Conservation (phyloP, 92 coral and sea anemone species). For the Heteractis magnifica region DNA sequence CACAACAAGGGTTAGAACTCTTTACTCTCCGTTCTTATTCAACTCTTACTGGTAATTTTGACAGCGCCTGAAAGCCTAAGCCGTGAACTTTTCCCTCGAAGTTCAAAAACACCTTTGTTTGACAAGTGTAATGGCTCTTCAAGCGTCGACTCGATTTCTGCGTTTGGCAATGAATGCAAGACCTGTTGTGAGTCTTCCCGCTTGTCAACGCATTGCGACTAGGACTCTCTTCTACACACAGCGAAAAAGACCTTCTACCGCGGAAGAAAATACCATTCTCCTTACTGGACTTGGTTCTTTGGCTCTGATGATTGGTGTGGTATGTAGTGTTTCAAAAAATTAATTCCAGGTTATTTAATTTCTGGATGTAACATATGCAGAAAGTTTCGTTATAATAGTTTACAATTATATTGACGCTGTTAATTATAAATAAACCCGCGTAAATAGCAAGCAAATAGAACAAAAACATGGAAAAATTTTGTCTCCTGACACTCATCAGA, state of each 20-base stretch:
- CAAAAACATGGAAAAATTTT: too few relatives aligned
- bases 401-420: too few relatives aligned
- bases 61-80: neutral
- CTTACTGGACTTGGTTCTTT: constrained; percentile 51
- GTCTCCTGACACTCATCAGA: too few relatives aligned
- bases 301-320: constrained; percentile 9
- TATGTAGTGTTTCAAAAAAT: neutral
- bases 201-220: neutral
- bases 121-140: constrained; percentile 14
- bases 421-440: too few relatives aligned
- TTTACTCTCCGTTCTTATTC: neutral
- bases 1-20: neutral
- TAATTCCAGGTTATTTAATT: neutral
- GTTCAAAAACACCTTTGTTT: neutral
- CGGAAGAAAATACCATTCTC: constrained; percentile 46
- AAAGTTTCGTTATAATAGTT: too few relatives aligned
- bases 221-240: constrained; percentile 46
- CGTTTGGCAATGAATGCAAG: constrained; percentile 13
- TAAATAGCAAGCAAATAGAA: too few relatives aligned
- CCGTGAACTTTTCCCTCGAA: neutral
- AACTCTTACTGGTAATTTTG: neutral
- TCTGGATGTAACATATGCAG: too few relatives aligned
- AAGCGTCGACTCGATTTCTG: constrained; percentile 5
- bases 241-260: constrained; percentile 49
- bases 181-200: neutral